Evolutionary conservation across 2,113 vertebrate genomes (phyloP).

Genomic region (Cynopterus brachyotis): DNA sequence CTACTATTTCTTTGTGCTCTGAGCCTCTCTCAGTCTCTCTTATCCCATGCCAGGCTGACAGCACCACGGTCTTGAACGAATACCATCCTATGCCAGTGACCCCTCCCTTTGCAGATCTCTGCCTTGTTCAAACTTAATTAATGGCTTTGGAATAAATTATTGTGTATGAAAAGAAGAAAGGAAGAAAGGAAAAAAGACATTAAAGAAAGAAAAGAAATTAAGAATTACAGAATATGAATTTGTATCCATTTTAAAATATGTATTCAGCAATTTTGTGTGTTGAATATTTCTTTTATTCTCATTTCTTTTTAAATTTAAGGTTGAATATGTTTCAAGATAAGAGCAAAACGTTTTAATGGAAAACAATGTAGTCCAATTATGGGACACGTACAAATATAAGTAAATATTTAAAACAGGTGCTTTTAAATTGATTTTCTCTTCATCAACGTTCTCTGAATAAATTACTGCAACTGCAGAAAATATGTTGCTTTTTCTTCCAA

Average conservation of each 20-base stretch:
- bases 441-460: not conserved
- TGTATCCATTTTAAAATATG: not conserved
- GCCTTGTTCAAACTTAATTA: not conserved
- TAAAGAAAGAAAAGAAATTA: not conserved
- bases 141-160: not conserved
- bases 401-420: not conserved
- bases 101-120: not conserved
- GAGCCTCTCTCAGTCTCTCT: not conserved
- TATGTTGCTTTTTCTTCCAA: not conserved
- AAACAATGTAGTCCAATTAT: not conserved
- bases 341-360: not conserved
- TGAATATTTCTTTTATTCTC: not conserved
- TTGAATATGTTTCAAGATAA: not conserved
- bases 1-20: not conserved
- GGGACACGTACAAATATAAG: not conserved
- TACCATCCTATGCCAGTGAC: not conserved
- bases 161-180: not conserved
- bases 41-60: not conserved
- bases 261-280: not conserved
- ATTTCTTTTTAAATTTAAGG: not conserved
- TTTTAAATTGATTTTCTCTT: not conserved
- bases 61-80: fast-evolving
- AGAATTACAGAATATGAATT: not conserved
- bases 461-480: not conserved
- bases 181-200: not conserved